Conservation (phyloP, 2,888 invertebrate species). For the Brenthis hecate region DNA sequence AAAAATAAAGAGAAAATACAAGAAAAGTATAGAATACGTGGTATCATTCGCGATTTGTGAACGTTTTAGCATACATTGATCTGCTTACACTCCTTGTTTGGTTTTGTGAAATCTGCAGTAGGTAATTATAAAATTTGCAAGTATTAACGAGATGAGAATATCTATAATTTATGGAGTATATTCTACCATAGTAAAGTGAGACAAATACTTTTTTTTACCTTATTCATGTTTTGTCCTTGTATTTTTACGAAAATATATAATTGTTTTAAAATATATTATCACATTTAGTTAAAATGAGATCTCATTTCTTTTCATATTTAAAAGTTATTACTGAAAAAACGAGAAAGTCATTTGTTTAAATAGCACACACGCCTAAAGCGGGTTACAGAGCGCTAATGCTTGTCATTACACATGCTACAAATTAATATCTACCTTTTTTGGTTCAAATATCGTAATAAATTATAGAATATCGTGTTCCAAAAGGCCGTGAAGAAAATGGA, state of each 20-base stretch:
- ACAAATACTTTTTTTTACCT: background rate
- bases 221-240: background rate
- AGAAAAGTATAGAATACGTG: background rate
- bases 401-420: constrained; percentile 12
- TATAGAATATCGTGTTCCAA: constrained; percentile 27
- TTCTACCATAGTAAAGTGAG: no score
- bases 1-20: background rate
- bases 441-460: constrained; percentile 24
- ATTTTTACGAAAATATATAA: background rate
- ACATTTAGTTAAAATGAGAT: background rate
- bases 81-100: background rate
- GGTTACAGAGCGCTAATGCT: background rate
- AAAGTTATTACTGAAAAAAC: background rate
- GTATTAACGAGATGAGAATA: background rate
- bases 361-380: background rate
- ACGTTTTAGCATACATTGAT: constrained; percentile 14
- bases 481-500: constrained; percentile 26
- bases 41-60: background rate
- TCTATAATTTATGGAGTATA: background rate
- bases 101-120: constrained; percentile 17
- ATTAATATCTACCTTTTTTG: constrained; percentile 24
- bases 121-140: constrained; percentile 14
- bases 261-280: background rate
- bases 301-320: background rate
- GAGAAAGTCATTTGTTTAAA: constrained; percentile 9